phyloP scores from a whole-genome alignment of 2,888 invertebrate genomes.

The Oscheius onirici region DNA sequence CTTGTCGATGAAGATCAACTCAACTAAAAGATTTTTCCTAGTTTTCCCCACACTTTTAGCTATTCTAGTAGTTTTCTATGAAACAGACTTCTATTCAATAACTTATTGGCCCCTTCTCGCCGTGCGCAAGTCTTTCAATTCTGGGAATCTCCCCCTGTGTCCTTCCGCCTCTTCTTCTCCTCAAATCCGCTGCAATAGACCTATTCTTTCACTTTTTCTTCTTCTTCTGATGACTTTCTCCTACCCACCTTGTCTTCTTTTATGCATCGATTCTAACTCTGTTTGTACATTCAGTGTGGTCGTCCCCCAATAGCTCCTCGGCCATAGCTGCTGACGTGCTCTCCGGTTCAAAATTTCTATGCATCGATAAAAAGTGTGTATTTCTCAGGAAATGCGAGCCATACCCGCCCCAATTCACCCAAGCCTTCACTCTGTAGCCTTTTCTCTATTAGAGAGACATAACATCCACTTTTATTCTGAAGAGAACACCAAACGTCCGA shows the following conservation, averaged over 20 bases:
- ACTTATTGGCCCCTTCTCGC: not conserved
- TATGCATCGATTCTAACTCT: slow-evolving; percentile 20
- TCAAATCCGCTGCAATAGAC: slow-evolving; percentile 8
- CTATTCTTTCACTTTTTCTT: slow-evolving; percentile 4
- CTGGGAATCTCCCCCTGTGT: slow-evolving; percentile 11
- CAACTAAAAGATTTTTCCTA: not conserved
- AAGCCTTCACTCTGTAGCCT: slow-evolving; percentile 1
- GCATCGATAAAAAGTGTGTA: slow-evolving; percentile 25
- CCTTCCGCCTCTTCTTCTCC: not conserved
- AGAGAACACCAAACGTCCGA: no score
- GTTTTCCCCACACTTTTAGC: not conserved
- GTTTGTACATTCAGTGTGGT: slow-evolving; percentile 26
- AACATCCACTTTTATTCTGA: no score
- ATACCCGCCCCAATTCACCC: slow-evolving; percentile 10
- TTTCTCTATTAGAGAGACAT: no score
- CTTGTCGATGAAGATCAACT: slow-evolving; percentile 35
- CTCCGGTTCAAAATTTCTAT: slow-evolving; percentile 19
- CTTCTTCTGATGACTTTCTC: not conserved
- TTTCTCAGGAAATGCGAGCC: slow-evolving; percentile 33
- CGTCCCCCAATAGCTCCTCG: not conserved
- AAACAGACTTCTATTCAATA: slow-evolving; percentile 3
- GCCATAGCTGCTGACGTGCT: slow-evolving; percentile 7
- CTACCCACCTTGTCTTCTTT: not conserved
- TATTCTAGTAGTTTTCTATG: slow-evolving; percentile 2
- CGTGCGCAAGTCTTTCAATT: slow-evolving; percentile 18